Evolutionary conservation across 2,797 vertebrate genomes (phyloP), one percentile per base, ranked within the genome.

Genomic region (Notolabrus celidotus): DNA sequence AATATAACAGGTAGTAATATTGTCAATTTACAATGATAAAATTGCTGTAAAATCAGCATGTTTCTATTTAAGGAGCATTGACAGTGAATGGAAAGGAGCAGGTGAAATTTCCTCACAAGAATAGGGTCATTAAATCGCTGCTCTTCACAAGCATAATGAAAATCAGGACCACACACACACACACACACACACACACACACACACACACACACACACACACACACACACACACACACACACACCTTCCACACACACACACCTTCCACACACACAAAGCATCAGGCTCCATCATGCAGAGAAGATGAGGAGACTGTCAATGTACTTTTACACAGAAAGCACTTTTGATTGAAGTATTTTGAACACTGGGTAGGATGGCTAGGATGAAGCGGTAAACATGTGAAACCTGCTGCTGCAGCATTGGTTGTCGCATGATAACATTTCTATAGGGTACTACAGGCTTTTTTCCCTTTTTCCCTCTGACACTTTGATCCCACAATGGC

Each of bases 401-500:
- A 79, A 76, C 71, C 72, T 33, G 59, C 79, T 72, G 68, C 77
- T 61, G 56, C 49, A 69, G 77, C 68, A 55, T 17, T 60, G 60
- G 58, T 47, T 75, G 77, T 71, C 7, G 15, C 62, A 34, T 79
- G 60, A 80, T 86, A 82, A 62, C 47, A 61, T 86, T 80, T 87
- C 82, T 76, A 68, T 77, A 77, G 60, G 75, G 58, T 69, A 20
- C 69, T 62, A 63, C 39, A 67, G 59, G 17, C 50, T 54, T 12
- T 58, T 50, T 25, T n/a, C 20, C 33, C 39, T 43, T 51, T 57
- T 53, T 67, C 45, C 56, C 61, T 50, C 57, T 73, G 65, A 82
- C 72, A 83, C 81, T 85, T 83, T 88, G 82, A 90, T 89, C 80
- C 76, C 68, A 80, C 79, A 73, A 72, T 71, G 84, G 70, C 75